A percentile compares a stretch with the other conserved stretches of the same genome.
phyloP scores from a whole-genome alignment of 1,140 invertebrate genomes.

The Mylabris phalerata region DNA sequence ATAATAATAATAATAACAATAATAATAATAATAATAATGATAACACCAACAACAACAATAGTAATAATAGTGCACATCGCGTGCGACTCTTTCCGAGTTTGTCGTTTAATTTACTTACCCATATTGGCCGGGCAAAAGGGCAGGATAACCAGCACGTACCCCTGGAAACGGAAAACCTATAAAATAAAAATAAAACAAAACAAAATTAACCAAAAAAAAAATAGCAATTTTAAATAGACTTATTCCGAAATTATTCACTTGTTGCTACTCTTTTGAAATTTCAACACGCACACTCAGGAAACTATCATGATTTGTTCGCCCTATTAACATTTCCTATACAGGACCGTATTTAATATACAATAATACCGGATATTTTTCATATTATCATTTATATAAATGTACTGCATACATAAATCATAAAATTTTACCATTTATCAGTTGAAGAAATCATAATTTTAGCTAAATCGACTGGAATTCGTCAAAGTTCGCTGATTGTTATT shows the following conservation, averaged over 20 bases:
- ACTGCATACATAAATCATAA: not conserved
- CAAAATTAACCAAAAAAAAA: no score
- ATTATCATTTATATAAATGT: not conserved
- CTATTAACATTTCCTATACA: no score
- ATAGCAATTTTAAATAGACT: no score
- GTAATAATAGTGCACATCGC: conserved; percentile 7
- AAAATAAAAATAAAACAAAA: conserved; percentile 20
- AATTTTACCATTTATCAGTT: not conserved
- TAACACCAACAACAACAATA: not conserved
- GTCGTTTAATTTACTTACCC: conserved; percentile 53
- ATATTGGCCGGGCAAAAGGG: conserved; percentile 62
- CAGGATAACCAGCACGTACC: conserved; percentile 60
- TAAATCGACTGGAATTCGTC: no score
- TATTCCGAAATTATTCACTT: no score
- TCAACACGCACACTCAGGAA: no score
- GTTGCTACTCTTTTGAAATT: no score
- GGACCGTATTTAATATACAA: not conserved
- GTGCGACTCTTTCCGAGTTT: conserved; percentile 6
- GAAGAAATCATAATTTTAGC: not conserved
- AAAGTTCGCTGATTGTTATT: no score
- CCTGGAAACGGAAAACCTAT: conserved; percentile 58
- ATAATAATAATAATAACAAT: conserved; percentile 1
- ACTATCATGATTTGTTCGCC: no score
- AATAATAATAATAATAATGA: not conserved
- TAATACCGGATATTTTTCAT: not conserved